Conservation (phyloP, 2,888 invertebrate species). For the Synergus itoensis region DNA sequence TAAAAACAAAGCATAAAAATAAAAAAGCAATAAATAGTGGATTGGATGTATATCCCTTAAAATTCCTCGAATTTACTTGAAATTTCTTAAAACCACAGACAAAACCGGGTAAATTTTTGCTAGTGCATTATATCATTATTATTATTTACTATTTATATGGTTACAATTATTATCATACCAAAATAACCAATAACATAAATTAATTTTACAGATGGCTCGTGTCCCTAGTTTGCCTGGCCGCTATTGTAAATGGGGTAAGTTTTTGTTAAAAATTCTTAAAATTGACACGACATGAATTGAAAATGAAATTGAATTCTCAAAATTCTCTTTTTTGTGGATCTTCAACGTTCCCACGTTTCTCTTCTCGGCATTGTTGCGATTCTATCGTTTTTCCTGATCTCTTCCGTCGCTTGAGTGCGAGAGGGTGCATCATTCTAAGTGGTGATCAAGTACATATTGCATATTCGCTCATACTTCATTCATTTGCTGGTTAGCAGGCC, state of each 20-base stretch:
- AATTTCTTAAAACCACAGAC: too few species aligned
- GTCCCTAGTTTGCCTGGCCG: conserved; percentile 78
- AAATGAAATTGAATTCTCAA: conserved; percentile 31
- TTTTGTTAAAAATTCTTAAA: conserved; percentile 32
- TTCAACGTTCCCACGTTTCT: conserved; percentile 10
- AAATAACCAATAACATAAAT: not conserved
- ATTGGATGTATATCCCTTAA: too few species aligned
- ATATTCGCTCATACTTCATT: conserved; percentile 13
- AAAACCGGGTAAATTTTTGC: too few species aligned
- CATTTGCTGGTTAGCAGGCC: conserved; percentile 1
- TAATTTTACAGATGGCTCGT: conserved; percentile 79
- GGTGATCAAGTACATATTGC: conserved; percentile 3
- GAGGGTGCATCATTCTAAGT: conserved; percentile 3
- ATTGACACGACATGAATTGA: conserved; percentile 1
- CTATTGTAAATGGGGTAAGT: conserved; percentile 79
- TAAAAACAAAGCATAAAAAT: too few species aligned
- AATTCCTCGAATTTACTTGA: too few species aligned
- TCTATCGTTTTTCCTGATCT: conserved; percentile 10
- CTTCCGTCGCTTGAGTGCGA: not conserved
- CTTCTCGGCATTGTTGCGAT: conserved; percentile 10
- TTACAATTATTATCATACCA: not conserved
- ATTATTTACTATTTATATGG: not conserved
- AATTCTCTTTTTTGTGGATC: conserved; percentile 16
- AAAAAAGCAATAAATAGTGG: too few species aligned
- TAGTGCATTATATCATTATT: not conserved